Evolutionary conservation across 64 coral and sea anemone genomes (phyloP), one percentile per base, ranked within the genome.

Genomic region (Montipora cactus): DNA sequence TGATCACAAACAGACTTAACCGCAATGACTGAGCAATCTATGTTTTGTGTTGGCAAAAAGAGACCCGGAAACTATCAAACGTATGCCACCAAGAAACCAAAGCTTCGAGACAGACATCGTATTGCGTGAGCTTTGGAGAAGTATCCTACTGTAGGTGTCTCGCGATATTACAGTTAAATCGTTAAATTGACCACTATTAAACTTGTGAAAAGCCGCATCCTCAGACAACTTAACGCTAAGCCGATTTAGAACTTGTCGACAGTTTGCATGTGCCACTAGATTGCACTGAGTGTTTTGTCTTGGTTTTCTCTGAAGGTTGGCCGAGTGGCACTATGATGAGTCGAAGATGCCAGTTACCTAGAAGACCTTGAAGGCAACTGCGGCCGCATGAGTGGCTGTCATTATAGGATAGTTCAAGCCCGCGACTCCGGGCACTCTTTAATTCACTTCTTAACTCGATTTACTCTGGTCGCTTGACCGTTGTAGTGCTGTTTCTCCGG

Each of bases 221-320:
- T 8, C 8, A 5, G 28, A 10, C 74, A 10, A 12, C 28, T 76
- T 23, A 76, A 76, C 13, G 37, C 74, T 76, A 46, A 76, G 74
- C 74, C 74, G 12, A 76, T 76, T 76, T 76, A 23, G 8, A 76
- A 76, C 74, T 76, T 76, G 44, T 76, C 74, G 44, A 76, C 74
- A 76, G 74, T 13, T 76, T 76, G 74, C 74, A 46, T 45, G 74
- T 37, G 37, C 37, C 37, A 37, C 37, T 37, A 37, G 37, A 2
- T 37, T 37, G 37, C 37, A 37, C 37, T 37, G 37, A 37, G 37
- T 2, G 37, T 37, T 37, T 37, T 37, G 37, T 37, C 37, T 37
- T 37, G 2, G 37, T 37, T 37, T 37, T 2, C 37, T 37, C 37
- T 37, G 37, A 37, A 37, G 37, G 37, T 37, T 37, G 37, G 37